Conservation (phyloP, 2,113 vertebrate species). For the Eulemur rufifrons region DNA sequence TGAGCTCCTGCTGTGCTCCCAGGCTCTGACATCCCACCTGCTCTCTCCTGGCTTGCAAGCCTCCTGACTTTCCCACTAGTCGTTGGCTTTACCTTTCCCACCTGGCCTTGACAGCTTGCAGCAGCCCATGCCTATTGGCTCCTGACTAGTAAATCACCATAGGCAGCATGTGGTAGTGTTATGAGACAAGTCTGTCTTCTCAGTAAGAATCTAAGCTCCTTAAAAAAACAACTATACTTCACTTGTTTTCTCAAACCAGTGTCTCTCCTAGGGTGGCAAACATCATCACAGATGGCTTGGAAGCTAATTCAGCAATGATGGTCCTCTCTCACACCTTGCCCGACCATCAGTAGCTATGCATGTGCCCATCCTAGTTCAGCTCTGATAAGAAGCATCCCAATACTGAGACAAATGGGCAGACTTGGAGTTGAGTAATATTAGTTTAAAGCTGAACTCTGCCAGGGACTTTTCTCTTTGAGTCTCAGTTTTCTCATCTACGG, state of each 20-base stretch:
- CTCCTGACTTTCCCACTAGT: constrained; percentile 62
- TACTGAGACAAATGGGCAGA: background rate
- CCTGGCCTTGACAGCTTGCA: constrained; percentile 75
- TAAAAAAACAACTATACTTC: background rate
- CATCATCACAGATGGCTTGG: background rate
- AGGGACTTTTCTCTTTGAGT: background rate
- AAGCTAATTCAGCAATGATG: background rate
- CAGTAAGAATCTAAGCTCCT: background rate
- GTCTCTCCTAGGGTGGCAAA: background rate
- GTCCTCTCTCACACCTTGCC: background rate
- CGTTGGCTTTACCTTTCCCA: constrained; percentile 68
- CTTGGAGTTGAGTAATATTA: background rate
- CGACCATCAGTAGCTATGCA: background rate
- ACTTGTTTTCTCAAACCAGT: background rate
- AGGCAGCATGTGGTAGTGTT: constrained; percentile 5
- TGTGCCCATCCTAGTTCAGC: background rate
- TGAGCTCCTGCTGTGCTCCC: constrained; percentile 15
- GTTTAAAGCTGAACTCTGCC: background rate
- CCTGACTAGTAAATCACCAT: background rate
- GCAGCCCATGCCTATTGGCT: constrained; percentile 47
- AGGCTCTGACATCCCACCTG: constrained; percentile 46
- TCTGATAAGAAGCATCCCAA: background rate
- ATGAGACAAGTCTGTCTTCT: constrained; percentile 38
- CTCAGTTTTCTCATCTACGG: background rate
- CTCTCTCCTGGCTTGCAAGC: constrained; percentile 55